Percentiles rank a stretch among this genome's conserved stretches.
phyloP scores from a whole-genome alignment of 2,888 invertebrate species.

The Polydrusus cervinus region DNA sequence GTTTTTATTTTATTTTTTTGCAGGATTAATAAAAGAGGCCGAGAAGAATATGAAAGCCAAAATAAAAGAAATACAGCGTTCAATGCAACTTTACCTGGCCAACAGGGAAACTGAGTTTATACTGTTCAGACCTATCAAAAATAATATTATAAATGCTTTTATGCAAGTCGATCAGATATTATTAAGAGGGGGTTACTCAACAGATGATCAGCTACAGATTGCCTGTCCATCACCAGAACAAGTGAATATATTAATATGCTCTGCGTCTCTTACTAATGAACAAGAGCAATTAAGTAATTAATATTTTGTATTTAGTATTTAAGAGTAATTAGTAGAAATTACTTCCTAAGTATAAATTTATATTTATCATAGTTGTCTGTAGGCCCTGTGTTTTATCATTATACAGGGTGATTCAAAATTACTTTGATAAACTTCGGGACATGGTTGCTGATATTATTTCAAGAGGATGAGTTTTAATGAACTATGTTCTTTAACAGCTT shows the following conservation, averaged over 20 bases:
- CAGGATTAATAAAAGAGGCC: conserved; percentile 79
- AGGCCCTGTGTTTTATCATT: no score
- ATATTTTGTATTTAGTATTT: neutral
- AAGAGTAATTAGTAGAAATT: no score
- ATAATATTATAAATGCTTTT: conserved; percentile 92
- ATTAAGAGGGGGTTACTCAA: conserved; percentile 81
- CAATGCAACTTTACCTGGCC: conserved; percentile 96
- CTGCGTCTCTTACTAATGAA: conserved; percentile 79
- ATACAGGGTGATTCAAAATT: no score
- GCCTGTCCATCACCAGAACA: conserved; percentile 96
- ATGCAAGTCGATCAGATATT: conserved; percentile 88
- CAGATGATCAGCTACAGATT: conserved; percentile 88
- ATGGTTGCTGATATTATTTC: no score
- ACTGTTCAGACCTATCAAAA: conserved; percentile 94
- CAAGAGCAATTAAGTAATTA: conserved; percentile 57
- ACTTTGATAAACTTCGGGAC: no score
- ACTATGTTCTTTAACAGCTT: no score
- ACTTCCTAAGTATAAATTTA: no score
- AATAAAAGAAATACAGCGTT: conserved; percentile 86
- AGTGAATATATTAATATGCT: conserved; percentile 89
- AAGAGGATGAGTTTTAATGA: no score
- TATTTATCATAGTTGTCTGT: no score
- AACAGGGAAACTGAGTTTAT: conserved; percentile 98
- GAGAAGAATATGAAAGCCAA: conserved; percentile 86
- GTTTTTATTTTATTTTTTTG: neutral